Conservation (phyloP, 1,140 invertebrate species). For the Meloidogyne floridensis region DNA sequence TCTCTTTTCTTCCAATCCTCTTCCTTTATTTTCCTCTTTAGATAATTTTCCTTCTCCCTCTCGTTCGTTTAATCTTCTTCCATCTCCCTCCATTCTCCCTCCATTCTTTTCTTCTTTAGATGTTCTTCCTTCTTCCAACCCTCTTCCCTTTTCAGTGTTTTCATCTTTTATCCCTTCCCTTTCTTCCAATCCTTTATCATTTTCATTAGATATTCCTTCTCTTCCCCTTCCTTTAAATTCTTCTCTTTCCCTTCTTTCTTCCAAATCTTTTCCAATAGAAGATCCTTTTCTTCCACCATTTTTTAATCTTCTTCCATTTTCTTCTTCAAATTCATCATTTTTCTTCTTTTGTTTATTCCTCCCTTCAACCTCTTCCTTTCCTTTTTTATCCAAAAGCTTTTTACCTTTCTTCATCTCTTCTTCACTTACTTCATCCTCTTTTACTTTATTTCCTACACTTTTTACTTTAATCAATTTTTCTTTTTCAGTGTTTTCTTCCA, state of each 20-base stretch:
- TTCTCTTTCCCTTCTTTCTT: constrained; percentile 18
- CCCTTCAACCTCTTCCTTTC: neutral
- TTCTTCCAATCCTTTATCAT: constrained; percentile 6
- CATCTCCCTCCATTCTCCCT: too few species aligned
- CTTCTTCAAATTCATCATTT: neutral
- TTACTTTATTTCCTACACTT: constrained; percentile 15
- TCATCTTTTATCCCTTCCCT: constrained; percentile 10
- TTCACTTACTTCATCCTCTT: constrained; percentile 3
- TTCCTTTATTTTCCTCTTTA: neutral
- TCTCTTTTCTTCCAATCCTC: neutral
- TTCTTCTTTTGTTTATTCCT: neutral
- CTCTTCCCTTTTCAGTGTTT: neutral
- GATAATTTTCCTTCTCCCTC: too few species aligned
- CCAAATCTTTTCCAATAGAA: neutral
- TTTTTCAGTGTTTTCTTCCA: neutral
- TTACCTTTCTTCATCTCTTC: neutral
- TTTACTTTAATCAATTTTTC: neutral
- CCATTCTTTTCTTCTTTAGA: too few species aligned
- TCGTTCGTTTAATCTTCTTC: too few species aligned
- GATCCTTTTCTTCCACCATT: neutral
- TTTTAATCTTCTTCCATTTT: constrained; percentile 22
- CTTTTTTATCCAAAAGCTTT: neutral
- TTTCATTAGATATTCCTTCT: constrained; percentile 3
- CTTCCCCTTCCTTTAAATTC: constrained; percentile 5
- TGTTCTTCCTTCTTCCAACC: too few species aligned